A percentile compares a stretch with the other conserved stretches of the same genome.
Evolutionary conservation across 2,888 invertebrate species (phyloP).

Genomic region (Caenorhabditis doughertyi): DNA sequence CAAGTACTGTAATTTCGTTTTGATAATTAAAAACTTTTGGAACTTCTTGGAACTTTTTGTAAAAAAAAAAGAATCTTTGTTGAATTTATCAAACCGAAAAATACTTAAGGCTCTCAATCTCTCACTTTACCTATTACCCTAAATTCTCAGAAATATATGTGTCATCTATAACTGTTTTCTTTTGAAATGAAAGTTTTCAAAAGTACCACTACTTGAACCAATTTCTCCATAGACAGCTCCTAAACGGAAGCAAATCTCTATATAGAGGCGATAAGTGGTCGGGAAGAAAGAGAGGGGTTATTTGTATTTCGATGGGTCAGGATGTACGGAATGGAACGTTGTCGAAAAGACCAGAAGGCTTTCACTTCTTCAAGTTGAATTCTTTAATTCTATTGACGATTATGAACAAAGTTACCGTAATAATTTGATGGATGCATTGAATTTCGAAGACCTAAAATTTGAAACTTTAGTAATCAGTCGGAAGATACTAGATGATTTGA

Average conservation of each 20-base stretch:
- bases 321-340: not conserved
- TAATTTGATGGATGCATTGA: not conserved
- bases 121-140: slow-evolving; percentile 6
- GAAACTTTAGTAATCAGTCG: too few species aligned
- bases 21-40: not conserved
- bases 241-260: slow-evolving; percentile 46
- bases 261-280: slow-evolving; percentile 33
- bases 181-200: slow-evolving; percentile 35
- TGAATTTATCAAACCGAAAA: not conserved
- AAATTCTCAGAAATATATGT: slow-evolving; percentile 18
- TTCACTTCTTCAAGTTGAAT: slow-evolving; percentile 30
- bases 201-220: slow-evolving; percentile 47
- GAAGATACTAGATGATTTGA: too few species aligned
- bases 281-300: slow-evolving; percentile 31
- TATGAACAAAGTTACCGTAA: not conserved
- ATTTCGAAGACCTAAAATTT: too few species aligned
- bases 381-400: not conserved
- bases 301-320: slow-evolving; percentile 40
- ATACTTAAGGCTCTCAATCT: too few species aligned
- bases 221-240: slow-evolving; percentile 27
- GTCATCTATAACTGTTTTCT: slow-evolving; percentile 33
- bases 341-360: slow-evolving; percentile 2
- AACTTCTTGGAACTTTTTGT: not conserved
- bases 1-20: not conserved
- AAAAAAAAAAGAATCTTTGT: not conserved